Evolutionary conservation across 2,113 vertebrate species (phyloP), one percentile per base, ranked within the genome.

Genomic region (Alces alces): DNA sequence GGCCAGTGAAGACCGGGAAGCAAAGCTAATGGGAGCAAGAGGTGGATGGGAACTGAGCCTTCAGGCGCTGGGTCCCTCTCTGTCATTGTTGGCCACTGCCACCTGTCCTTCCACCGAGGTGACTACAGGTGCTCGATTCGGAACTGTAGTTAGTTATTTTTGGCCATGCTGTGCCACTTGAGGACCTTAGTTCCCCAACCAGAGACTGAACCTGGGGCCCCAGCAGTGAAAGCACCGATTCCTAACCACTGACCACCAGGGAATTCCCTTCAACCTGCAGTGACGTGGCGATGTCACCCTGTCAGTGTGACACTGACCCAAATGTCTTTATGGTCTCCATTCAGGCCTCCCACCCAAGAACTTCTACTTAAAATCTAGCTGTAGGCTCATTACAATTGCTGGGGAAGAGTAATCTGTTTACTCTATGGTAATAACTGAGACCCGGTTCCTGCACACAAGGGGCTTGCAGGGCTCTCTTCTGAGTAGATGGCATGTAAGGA

Each of bases 311-410:
- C 96, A 57, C 80, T 93, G 97, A 97, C 86, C 97, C 96, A 95
- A 97, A 93, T 96, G 96, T 95, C 96, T 98, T 96, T 90, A 89
- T 98, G 86, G 92, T 96, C 97, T 98, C 86, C 95, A 97, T 73
- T 85, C 83, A 19, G 0, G 95, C 87, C 93, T 89, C 86, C 33
- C 30, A 70, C 78, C 91, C 93, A 98, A 89, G 61, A 97, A 96
- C 97, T 93, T 92, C 33, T 94, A 17, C 96, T 94, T 97, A 88
- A 97, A 94, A 94, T 97, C 95, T 98, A 95, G 64, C 94, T 95
- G n/a, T 90, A 45, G 90, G 73, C 30, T 73, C 84, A 70, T 84
- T 95, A 39, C 2, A 2, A 6, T 86, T 93, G 14, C 61, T 86
- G 39, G 88, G 60, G 52, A 93, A 66, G 54, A 54, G 36, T 45